Evolutionary conservation across 2,797 vertebrate species (phyloP).

Genomic region (Sciaenops ocellatus): DNA sequence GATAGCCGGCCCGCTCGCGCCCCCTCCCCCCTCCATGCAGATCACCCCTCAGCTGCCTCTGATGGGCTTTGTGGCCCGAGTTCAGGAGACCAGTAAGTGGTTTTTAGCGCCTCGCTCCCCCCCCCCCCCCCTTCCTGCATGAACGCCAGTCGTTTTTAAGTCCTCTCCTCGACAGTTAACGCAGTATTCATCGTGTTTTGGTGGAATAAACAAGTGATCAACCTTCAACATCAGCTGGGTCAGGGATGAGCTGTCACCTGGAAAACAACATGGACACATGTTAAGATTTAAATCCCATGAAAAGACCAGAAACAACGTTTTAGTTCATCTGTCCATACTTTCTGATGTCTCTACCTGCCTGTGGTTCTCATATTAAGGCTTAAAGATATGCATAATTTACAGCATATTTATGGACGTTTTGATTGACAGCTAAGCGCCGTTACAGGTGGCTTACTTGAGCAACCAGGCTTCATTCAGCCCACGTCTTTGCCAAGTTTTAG

Average conservation of each 20-base stretch:
- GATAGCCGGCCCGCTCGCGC: constrained; percentile 90
- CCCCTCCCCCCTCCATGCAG: constrained; percentile 98
- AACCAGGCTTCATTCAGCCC: no score
- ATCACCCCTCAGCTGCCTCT: constrained; percentile 99
- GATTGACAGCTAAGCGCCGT: no score
- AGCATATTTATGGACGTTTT: no score
- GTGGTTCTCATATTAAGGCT: no score
- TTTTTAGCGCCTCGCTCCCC: constrained; percentile 52
- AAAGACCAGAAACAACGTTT: no score
- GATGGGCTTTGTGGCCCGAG: constrained; percentile 99
- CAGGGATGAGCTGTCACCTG: neutral
- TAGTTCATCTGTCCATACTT: no score
- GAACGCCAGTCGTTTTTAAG: neutral
- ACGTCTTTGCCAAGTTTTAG: no score
- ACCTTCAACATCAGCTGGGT: constrained; percentile 27
- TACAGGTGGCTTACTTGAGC: no score
- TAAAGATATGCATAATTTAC: no score
- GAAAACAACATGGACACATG: no score
- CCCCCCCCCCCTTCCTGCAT: constrained; percentile 44
- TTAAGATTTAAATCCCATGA: no score
- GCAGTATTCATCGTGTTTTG: neutral
- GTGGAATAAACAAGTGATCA: constrained; percentile 6
- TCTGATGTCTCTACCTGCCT: no score
- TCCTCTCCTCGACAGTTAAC: neutral
- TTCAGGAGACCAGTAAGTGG: constrained; percentile 99